Conservation (phyloP, 2,797 vertebrate genomes). For the Poecilia wingei region DNA sequence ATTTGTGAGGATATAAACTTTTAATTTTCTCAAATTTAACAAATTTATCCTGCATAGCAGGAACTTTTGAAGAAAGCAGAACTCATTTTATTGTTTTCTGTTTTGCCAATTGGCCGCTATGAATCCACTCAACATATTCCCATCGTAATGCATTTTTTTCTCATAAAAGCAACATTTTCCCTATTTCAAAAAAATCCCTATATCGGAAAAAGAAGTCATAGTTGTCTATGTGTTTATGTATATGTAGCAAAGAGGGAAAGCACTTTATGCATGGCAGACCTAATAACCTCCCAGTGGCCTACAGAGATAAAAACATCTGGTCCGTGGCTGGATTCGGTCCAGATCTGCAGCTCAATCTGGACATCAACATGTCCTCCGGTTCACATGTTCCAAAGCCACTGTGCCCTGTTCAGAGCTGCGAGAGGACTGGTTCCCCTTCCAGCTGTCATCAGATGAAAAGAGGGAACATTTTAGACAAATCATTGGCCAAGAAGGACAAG, state of each 20-base stretch:
- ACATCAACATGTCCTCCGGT: neutral
- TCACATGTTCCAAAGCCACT: neutral
- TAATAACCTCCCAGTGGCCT: neutral
- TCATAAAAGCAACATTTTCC: neutral
- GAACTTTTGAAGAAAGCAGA: neutral
- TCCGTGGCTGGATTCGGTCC: neutral
- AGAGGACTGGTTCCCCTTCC: neutral
- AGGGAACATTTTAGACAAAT: neutral
- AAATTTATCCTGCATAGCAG: neutral
- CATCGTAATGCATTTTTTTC: neutral
- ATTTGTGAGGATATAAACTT: neutral
- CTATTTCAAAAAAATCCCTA: neutral
- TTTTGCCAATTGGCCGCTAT: neutral
- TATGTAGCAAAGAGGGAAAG: neutral
- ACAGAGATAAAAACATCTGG: neutral
- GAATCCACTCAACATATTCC: neutral
- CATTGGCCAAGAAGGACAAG: neutral
- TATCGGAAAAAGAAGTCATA: neutral
- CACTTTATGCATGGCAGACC: neutral
- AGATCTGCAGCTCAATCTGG: neutral
- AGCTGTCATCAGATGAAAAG: neutral
- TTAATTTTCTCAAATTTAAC: neutral
- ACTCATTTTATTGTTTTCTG: neutral
- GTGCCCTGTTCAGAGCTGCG: neutral
- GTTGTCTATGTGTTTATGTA: neutral